Evolutionary conservation across 1,140 invertebrate species (phyloP), one percentile per base, ranked within the genome.

Genomic region (Drosophila jambulina): DNA sequence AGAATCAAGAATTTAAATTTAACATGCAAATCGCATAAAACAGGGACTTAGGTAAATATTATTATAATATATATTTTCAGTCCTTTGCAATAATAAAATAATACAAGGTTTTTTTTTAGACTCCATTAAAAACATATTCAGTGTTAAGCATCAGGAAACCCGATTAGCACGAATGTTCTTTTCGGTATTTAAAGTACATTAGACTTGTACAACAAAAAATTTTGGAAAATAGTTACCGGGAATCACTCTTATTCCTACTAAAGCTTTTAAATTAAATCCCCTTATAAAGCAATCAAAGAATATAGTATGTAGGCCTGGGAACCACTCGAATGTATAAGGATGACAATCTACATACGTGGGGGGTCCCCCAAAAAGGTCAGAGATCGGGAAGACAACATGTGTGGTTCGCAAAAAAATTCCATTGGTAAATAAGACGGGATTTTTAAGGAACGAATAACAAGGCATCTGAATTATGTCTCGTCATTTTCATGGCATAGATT

Each of bases 401-500:
- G 23, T 23, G 64, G 23, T 13, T 57, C n/a, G 7, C 48, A 32
- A 71, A 79, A 86, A 82, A 32, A 82, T 86, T 86, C 79, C 79
- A 79, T 70, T 71, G 49, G 54, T 58, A 79, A 82, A 82, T 62
- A 79, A 23, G 62, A 72, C 45, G 45, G 49, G 36, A 72, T 61
- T 51, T 43, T 61, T 63, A 54, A 25, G 56, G 10, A 43, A 8
- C 15, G 3, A 67, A 65, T 17, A 69, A 62, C 40, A 74, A 51
- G 19, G 27, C 59, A 53, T 3, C 13, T 56, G 40, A 5, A 56
- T 63, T 45, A 46, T 70, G 57, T 78, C 56, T 67, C 42, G 82
- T 85, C 72, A 84, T 49, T 72, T 60, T 51, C 45, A 53, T 86
- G 82, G 78, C 68, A 85, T 58, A 81, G 64, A 85, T 81, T 70